Base-by-base conservation (phyloP, 2,797 vertebrate species). In the Eulemur rubriventer region DNA sequence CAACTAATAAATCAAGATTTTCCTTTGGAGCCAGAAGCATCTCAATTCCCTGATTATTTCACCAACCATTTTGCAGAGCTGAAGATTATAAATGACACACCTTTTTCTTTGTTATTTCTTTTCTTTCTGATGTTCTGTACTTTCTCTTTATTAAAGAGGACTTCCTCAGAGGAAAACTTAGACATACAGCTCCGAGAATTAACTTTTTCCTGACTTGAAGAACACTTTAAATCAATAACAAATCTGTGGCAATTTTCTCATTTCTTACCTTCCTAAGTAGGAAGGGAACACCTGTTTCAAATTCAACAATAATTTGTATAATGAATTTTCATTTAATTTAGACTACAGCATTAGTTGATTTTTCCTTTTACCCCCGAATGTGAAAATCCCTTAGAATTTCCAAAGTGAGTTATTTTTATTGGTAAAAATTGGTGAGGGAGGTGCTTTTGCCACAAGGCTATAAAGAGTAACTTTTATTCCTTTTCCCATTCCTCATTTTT, bases 321-420 rank as follows among this genome's bases (percentile, higher is more conserved):
- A 97, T 97, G 93, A 97, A 95, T 97, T 98, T 98, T 97, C 16
- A 75, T 97, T 96, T 97, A 90, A 87, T 98, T 98, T 98, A 59
- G 61, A 91, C 96, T 98, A 92, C 76, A 98, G 59, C 69, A 97
- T 90, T 86, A 86, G 84, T 41, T 98, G 94, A 98, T 98, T 97
- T 97, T 98, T 92, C 72, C 91, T 87, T 97, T 92, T 18, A 63
- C 79, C 67, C 28, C 7, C n/a, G 79, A 97, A 97, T 91, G 73
- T 97, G 97, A 98, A 98, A 98, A 98, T 97, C 96, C 87, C 95
- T 96, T 83, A 59, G 48, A 96, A 95, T 73, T 96, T 97, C 94
- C 97, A 97, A 96, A 96, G 83, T 14, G 75, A 97, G 93, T 70
- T 97, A 96, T 80, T 97, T 98, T 97, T 98, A 97, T 98, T 98